Conservation (phyloP, 2,797 vertebrate species). For the Rachycentron canadum region DNA sequence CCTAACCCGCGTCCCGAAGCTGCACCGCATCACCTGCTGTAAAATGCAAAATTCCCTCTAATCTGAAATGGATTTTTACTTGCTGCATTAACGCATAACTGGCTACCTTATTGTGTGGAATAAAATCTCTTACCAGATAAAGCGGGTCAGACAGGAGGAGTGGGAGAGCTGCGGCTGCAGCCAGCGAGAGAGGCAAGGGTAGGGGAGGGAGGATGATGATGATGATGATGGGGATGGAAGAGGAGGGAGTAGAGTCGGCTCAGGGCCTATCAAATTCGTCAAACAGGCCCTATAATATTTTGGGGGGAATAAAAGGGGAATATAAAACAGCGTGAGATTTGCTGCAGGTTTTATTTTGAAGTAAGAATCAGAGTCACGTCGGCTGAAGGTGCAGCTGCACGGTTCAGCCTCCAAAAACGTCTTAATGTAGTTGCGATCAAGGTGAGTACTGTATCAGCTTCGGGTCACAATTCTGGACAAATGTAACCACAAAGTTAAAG, state of each 20-base stretch:
- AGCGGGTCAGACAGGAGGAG: constrained; percentile 59
- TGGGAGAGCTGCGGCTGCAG: constrained; percentile 56
- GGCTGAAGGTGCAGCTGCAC: background rate
- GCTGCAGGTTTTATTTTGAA: constrained; percentile 28
- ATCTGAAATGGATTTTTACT: background rate
- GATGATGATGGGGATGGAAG: constrained; percentile 35
- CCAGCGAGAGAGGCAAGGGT: constrained; percentile 46
- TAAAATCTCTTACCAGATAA: constrained; percentile 59
- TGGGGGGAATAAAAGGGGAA: constrained; percentile 9
- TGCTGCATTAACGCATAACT: constrained; percentile 2
- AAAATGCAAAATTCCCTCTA: no score
- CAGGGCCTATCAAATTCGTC: constrained; percentile 71
- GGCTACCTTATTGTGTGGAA: background rate
- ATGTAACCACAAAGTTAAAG: background rate
- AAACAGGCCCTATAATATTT: constrained; percentile 55
- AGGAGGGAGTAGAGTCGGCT: constrained; percentile 58
- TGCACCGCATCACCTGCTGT: background rate
- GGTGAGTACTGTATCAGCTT: background rate
- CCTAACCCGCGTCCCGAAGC: background rate
- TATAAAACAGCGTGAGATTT: constrained; percentile 29
- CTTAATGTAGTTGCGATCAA: background rate
- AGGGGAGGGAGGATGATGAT: constrained; percentile 40
- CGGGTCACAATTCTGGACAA: background rate
- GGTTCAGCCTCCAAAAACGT: background rate
- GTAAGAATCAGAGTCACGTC: background rate